Base-by-base conservation (phyloP, 2,113 vertebrate species). In the Rhizomys pruinosus region DNA sequence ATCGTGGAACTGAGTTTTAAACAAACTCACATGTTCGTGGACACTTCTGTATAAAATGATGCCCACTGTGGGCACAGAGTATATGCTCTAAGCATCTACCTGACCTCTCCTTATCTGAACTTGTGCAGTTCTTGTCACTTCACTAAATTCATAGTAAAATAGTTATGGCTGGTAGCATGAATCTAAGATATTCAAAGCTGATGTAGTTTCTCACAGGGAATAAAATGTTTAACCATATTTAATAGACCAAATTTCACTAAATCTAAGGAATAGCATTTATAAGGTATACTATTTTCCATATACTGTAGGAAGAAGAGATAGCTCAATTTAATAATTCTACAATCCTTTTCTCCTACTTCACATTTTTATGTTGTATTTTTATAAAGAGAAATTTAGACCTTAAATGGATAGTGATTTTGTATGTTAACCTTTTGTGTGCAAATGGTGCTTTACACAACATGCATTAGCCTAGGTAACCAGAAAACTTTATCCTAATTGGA, bases 341-440 rank as follows among this genome's bases (percentile, higher is more conserved):
- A 57, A 29, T 77, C 29, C 19, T 91, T 91, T 79, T 55, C 20
- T 57, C n/a, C 16, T 34, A 66, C 59, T 93, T 89, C 85, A 27
- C 86, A 84, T 44, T 89, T 94, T 85, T 76, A 94, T 92, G 74
- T 87, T 94, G 61, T 42, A 81, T 27, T 80, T 85, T 59, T 68
- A 68, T 92, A 78, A 81, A 87, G 9, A 87, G 1, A 37, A 73
- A 27, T 34, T 90, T 78, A 92, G 69, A 69, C 34, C 74, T 77
- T 59, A 92, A 52, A 11, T 61, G 61, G 61, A 37, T 66, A 12
- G 23, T 77, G 39, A 69, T n/a, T 80, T 52, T 79, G 66, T n/a
- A 52, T 39, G 64, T 59, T 34, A 74, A 44, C 81, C 12, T 92
- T 59, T 22, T 68, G 16, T 27, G 44, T 63, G 52, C 63, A 42